phyloP scores from a whole-genome alignment of 2,888 invertebrate species.

The Hirtodrosophila alboralis region DNA sequence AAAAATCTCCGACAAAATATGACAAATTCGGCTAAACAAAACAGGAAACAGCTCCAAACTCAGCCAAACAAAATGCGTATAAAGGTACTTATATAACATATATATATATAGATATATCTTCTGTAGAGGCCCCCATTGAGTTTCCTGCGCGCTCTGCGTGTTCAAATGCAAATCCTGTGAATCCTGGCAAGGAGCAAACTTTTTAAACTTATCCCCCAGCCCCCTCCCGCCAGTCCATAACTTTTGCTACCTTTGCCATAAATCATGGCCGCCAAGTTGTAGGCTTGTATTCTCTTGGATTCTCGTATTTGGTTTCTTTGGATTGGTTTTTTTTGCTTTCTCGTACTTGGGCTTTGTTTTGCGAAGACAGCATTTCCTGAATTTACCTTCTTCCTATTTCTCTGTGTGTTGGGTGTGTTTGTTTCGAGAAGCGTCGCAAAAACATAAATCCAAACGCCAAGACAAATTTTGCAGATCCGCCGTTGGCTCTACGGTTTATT shows the following conservation, averaged over 20 bases:
- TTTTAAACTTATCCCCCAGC: conserved; percentile 63
- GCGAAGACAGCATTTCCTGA: conserved; percentile 80
- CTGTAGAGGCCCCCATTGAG: conserved; percentile 42
- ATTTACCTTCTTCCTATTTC: conserved; percentile 67
- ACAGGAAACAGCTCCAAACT: conserved; percentile 66
- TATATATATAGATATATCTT: conserved; percentile 35
- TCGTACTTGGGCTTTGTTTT: conserved; percentile 77
- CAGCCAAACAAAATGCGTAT: conserved; percentile 56
- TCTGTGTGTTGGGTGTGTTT: conserved; percentile 54
- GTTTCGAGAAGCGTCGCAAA: conserved; percentile 75
- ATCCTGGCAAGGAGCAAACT: conserved; percentile 63
- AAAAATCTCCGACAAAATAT: conserved; percentile 71
- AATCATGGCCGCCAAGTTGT: conserved; percentile 68
- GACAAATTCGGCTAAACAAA: conserved; percentile 74
- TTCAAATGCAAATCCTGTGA: conserved; percentile 77
- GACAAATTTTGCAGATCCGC: conserved; percentile 81
- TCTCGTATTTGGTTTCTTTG: conserved; percentile 36
- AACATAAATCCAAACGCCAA: conserved; percentile 80
- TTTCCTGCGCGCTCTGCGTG: conserved; percentile 45
- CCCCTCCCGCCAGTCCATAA: conserved; percentile 39
- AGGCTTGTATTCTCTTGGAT: conserved; percentile 59
- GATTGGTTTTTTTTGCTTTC: conserved; percentile 32
- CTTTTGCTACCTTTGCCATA: conserved; percentile 75
- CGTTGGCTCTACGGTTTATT: conserved; percentile 52
- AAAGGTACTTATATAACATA: conserved; percentile 34